A percentile compares a stretch with the other conserved stretches of the same genome.
These are phyloP conservation scores for Hyposoter didymator DNA, from an alignment of 2,888 invertebrate species.

Conservation along the genomic window DNA sequence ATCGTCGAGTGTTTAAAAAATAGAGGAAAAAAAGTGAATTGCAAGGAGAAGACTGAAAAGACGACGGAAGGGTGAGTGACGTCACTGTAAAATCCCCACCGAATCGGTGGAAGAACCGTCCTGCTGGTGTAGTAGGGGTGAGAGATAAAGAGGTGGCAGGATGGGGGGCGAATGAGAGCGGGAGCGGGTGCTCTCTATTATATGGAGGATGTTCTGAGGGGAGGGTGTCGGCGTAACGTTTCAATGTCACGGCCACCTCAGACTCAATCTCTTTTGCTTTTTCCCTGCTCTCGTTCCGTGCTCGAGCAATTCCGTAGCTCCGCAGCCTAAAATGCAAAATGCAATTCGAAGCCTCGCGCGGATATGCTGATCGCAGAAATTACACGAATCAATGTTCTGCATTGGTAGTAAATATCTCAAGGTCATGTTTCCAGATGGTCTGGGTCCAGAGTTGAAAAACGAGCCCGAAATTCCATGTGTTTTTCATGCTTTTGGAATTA, in stretches of 20 bases:
- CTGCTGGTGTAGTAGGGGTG: conserved; percentile 66
- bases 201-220: conserved; percentile 39
- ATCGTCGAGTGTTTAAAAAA: conserved; percentile 1
- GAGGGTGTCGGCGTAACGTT: conserved; percentile 58
- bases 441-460: too few relatives aligned
- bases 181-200: conserved; percentile 23
- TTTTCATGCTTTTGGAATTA: background rate
- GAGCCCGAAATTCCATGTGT: too few relatives aligned
- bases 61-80: conserved; percentile 27
- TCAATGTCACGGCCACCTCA: conserved; percentile 70
- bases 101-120: conserved; percentile 32
- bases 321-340: conserved; percentile 17
- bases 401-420: background rate
- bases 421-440: background rate
- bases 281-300: conserved; percentile 14
- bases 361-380: conserved; percentile 14
- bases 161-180: conserved; percentile 57
- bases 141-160: conserved; percentile 63
- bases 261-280: conserved; percentile 57
- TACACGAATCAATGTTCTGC: background rate
- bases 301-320: background rate
- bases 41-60: conserved; percentile 64
- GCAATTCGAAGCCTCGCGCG: conserved; percentile 5
- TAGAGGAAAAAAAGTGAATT: conserved; percentile 60
- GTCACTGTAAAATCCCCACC: conserved; percentile 50